A percentile compares a stretch with the other conserved stretches of the same genome.
Evolutionary conservation across 1,140 invertebrate genomes (phyloP).

Genomic region (Ooceraea biroi): DNA sequence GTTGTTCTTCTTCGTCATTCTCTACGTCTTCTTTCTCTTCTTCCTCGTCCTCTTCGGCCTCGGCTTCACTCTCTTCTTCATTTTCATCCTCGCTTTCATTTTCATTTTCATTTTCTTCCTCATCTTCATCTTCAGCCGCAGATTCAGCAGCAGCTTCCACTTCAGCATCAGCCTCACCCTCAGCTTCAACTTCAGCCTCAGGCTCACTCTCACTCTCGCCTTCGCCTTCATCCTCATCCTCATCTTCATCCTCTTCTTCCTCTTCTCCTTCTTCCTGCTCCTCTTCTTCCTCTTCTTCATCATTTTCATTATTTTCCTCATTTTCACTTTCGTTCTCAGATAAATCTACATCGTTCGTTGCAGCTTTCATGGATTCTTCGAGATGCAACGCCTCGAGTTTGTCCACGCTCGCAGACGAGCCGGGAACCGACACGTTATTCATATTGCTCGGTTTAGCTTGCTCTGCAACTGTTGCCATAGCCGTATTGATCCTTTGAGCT

Average conservation of each 20-base stretch:
- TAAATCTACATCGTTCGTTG: slow-evolving; percentile 35
- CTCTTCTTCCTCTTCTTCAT: slow-evolving; percentile 68
- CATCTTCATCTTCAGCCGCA: slow-evolving; percentile 49
- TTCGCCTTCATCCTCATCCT: slow-evolving; percentile 45
- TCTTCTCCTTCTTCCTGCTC: slow-evolving; percentile 68
- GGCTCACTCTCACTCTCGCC: slow-evolving; percentile 60
- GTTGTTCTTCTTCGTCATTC: slow-evolving; percentile 35
- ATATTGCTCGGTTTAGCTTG: slow-evolving; percentile 7
- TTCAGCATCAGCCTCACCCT: slow-evolving; percentile 16
- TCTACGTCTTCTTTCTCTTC: slow-evolving; percentile 47
- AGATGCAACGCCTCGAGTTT: slow-evolving; percentile 21
- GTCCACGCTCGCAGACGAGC: background rate
- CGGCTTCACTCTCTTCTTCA: slow-evolving; percentile 65
- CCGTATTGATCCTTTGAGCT: background rate
- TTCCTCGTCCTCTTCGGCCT: slow-evolving; percentile 9
- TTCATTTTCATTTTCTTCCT: slow-evolving; percentile 76
- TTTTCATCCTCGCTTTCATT: slow-evolving; percentile 48
- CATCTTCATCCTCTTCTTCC: slow-evolving; percentile 8
- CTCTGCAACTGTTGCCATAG: background rate
- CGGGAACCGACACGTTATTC: slow-evolving; percentile 20
- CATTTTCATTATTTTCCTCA: slow-evolving; percentile 69
- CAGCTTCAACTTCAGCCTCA: slow-evolving; percentile 49
- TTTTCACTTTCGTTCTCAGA: slow-evolving; percentile 75
- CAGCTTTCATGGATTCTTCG: background rate
- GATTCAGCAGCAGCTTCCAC: slow-evolving; percentile 68